These are phyloP conservation scores for Desmophyllum pertusum DNA, from an alignment of 92 coral and sea anemone genomes.

Conservation along the genomic window DNA sequence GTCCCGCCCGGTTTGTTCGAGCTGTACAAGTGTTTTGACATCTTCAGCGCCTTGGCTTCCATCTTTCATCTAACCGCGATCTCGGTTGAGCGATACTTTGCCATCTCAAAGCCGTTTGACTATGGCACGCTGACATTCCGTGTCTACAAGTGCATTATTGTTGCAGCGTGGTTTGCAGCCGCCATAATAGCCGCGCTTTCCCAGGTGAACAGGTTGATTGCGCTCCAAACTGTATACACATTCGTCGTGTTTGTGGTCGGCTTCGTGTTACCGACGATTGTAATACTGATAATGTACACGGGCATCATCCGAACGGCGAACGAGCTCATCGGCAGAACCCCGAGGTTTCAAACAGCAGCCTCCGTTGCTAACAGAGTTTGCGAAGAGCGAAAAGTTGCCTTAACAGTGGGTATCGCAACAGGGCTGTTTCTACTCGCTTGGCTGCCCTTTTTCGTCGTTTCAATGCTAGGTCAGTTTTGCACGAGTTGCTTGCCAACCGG, in stretches of 20 bases:
- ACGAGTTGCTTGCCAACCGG: constrained; percentile 9
- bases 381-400: constrained; percentile 69
- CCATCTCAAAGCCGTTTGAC: constrained; percentile 62
- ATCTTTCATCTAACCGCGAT: constrained; percentile 76
- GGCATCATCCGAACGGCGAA: constrained; percentile 64
- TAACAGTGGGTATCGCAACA: constrained; percentile 67
- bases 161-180: constrained; percentile 62
- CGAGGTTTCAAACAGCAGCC: constrained; percentile 2
- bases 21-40: constrained; percentile 59
- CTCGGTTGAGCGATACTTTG: constrained; percentile 66
- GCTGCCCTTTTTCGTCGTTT: constrained; percentile 75
- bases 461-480: constrained; percentile 67
- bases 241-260: constrained; percentile 54
- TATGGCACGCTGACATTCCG: constrained; percentile 42
- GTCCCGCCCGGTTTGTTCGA: background rate
- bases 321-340: constrained; percentile 50
- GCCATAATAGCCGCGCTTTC: constrained; percentile 50
- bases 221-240: constrained; percentile 26
- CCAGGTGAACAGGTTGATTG: constrained; percentile 16
- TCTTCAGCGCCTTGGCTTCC: constrained; percentile 78
- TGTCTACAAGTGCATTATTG: constrained; percentile 39
- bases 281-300: constrained; percentile 50
- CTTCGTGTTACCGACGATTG: constrained; percentile 53
- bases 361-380: constrained; percentile 22
- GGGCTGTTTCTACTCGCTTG: constrained; percentile 68